Evolutionary conservation across 2,797 vertebrate genomes (phyloP).

Genomic region (Enteromius anoplus): DNA sequence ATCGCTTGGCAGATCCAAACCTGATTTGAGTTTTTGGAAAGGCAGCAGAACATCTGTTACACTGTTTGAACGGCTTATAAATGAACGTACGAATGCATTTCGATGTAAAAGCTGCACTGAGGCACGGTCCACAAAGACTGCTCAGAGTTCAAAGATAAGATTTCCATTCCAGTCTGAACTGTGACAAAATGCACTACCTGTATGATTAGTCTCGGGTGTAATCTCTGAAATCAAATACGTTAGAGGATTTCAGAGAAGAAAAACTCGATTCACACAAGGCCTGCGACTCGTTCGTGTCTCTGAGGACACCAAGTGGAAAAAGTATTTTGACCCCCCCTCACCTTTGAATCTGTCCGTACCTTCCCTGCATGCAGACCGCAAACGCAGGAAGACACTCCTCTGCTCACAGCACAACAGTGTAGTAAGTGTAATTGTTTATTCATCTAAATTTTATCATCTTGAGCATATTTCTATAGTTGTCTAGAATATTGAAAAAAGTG

Average conservation of each 20-base stretch:
- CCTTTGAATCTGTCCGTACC: background rate
- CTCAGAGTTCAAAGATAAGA: slow-evolving; percentile 30
- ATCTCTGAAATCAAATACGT: slow-evolving; percentile 33
- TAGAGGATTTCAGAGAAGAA: slow-evolving; percentile 41
- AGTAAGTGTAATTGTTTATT: slow-evolving; percentile 32
- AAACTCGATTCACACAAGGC: slow-evolving; percentile 21
- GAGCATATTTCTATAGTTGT: slow-evolving; percentile 56
- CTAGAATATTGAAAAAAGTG: slow-evolving; percentile 47
- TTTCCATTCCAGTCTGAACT: slow-evolving; percentile 40
- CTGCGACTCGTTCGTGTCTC: background rate
- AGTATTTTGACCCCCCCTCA: background rate
- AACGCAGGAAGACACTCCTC: slow-evolving; percentile 43
- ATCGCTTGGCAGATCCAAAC: slow-evolving; percentile 17
- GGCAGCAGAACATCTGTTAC: slow-evolving; percentile 10
- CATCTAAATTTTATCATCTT: slow-evolving; percentile 43
- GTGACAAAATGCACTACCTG: slow-evolving; percentile 46
- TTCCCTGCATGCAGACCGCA: slow-evolving; percentile 50
- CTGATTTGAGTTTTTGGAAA: slow-evolving; percentile 12
- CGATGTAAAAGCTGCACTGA: slow-evolving; percentile 3
- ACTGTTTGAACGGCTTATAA: slow-evolving; percentile 3
- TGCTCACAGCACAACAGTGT: slow-evolving; percentile 52
- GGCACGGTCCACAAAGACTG: slow-evolving; percentile 15
- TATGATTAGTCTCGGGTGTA: slow-evolving; percentile 36
- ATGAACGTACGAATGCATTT: slow-evolving; percentile 19
- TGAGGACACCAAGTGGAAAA: slow-evolving; percentile 18